These are phyloP conservation scores for Varanus salvator DNA, from an alignment of 2,113 vertebrate species.

Conservation along the genomic window DNA sequence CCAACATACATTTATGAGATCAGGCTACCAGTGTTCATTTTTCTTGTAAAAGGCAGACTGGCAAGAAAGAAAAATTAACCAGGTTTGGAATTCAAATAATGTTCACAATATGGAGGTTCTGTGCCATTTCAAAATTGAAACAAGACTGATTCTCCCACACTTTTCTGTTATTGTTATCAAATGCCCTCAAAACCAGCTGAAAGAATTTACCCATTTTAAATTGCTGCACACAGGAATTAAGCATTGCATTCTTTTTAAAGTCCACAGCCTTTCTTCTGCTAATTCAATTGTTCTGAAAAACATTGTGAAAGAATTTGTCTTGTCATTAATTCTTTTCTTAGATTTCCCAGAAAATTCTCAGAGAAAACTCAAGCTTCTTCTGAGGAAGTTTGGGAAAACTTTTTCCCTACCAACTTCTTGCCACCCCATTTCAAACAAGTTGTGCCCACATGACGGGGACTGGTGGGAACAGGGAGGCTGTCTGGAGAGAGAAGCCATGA, in stretches of 20 bases:
- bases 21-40: conserved; percentile 7
- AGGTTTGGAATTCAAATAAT: neutral
- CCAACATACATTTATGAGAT: neutral
- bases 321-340: neutral
- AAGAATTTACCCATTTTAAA: conserved; percentile 40
- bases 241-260: conserved; percentile 42
- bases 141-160: conserved; percentile 15
- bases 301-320: conserved; percentile 30
- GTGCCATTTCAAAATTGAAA: conserved; percentile 54
- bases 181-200: conserved; percentile 44
- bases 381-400: neutral
- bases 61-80: conserved; percentile 25
- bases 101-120: conserved; percentile 24
- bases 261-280: conserved; percentile 44
- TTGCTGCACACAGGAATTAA: conserved; percentile 12
- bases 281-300: conserved; percentile 39
- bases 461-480: neutral
- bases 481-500: neutral
- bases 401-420: neutral
- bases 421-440: neutral
- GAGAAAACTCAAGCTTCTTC: neutral
- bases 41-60: conserved; percentile 8
- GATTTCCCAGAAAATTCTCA: conserved; percentile 4
- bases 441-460: neutral
- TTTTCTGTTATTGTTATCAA: conserved; percentile 42